phyloP scores from a whole-genome alignment of 1,140 invertebrate species.

The Ostrea denselamellosa region DNA sequence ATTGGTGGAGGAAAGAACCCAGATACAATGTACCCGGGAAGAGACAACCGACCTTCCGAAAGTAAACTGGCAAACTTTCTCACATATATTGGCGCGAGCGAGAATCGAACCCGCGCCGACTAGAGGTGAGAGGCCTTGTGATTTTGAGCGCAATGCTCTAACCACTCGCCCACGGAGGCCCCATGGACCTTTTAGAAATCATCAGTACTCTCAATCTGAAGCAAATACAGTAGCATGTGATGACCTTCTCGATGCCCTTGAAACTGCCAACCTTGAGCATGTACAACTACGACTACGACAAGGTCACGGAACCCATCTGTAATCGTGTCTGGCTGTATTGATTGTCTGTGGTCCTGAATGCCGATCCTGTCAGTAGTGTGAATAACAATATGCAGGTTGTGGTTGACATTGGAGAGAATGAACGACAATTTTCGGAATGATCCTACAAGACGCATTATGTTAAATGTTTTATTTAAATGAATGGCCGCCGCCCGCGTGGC shows the following conservation, averaged over 20 bases:
- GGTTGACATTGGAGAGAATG: not conserved
- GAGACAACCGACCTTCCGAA: too few species aligned
- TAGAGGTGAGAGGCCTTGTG: too few species aligned
- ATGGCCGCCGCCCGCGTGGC: too few species aligned
- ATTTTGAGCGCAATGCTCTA: too few species aligned
- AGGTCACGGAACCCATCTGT: not conserved
- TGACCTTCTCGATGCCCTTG: not conserved
- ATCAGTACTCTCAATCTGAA: not conserved
- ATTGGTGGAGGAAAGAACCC: too few species aligned
- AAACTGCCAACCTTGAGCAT: not conserved
- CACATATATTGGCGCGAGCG: too few species aligned
- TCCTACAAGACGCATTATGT: constrained; percentile 4
- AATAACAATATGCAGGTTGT: not conserved
- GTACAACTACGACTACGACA: not conserved
- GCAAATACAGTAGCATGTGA: not conserved
- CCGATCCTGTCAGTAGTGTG: not conserved
- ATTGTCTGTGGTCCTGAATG: not conserved
- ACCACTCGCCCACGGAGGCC: too few species aligned
- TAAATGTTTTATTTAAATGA: not conserved
- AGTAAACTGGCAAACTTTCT: too few species aligned
- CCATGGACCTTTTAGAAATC: not conserved
- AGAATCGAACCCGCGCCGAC: too few species aligned
- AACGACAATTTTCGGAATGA: not conserved
- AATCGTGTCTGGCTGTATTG: not conserved
- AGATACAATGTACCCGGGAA: too few species aligned